These are phyloP conservation scores for Microcebus jonahi DNA, from an alignment of 2,113 vertebrate species.

Conservation along the genomic window DNA sequence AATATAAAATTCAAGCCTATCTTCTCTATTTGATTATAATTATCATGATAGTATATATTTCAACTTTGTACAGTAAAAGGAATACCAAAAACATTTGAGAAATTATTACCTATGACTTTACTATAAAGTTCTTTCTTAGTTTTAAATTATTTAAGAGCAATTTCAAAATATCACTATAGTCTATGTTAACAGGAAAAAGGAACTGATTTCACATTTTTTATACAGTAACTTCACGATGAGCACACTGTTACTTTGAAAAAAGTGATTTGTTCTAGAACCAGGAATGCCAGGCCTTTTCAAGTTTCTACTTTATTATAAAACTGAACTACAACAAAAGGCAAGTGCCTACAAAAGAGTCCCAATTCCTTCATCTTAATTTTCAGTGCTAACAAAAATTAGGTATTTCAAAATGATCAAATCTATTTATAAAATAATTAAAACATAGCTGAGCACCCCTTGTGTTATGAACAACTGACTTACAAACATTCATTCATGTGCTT, in stretches of 20 bases:
- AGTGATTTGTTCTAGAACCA: conserved; percentile 2
- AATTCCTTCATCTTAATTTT: conserved; percentile 29
- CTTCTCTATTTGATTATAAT: conserved; percentile 57
- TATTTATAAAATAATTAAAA: background rate
- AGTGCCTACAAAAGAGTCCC: background rate
- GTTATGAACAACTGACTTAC: background rate
- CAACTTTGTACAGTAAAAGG: conserved; percentile 31
- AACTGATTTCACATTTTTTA: conserved; percentile 41
- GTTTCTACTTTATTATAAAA: conserved; percentile 9
- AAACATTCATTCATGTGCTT: background rate
- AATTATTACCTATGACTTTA: conserved; percentile 46
- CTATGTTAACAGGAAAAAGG: conserved; percentile 18
- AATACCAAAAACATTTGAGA: conserved; percentile 33
- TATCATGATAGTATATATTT: conserved; percentile 33
- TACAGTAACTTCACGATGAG: conserved; percentile 38
- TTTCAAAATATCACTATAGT: conserved; percentile 50
- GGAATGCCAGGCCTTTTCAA: background rate
- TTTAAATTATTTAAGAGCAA: conserved; percentile 48
- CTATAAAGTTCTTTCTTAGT: conserved; percentile 40
- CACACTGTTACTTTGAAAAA: conserved; percentile 8
- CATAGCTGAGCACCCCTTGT: background rate
- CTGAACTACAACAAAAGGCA: background rate
- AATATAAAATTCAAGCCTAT: conserved; percentile 37
- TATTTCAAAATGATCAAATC: conserved; percentile 30
- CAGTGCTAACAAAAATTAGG: background rate